phyloP scores from a whole-genome alignment of 2,888 invertebrate genomes.

The Eurois occulta region DNA sequence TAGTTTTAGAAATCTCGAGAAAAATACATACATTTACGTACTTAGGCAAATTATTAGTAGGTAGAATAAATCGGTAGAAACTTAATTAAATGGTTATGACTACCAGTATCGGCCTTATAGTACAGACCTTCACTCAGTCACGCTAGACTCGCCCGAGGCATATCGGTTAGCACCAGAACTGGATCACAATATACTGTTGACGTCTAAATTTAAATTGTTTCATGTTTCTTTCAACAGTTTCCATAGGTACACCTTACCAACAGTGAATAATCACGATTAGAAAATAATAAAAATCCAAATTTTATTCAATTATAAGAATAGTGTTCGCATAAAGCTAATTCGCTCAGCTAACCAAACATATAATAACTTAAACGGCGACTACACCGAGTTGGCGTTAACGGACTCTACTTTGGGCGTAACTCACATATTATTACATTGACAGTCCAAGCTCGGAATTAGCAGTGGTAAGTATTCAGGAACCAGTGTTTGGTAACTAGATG shows the following conservation, averaged over 20 bases:
- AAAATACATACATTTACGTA: not conserved
- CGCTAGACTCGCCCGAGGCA: conserved; percentile 22
- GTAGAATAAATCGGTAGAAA: not conserved
- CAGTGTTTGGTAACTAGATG: not conserved
- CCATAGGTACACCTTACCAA: not conserved
- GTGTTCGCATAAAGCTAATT: not conserved
- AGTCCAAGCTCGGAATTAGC: not conserved
- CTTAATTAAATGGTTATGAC: not conserved
- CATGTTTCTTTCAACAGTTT: conserved; percentile 13
- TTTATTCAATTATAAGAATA: not conserved
- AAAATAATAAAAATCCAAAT: not conserved
- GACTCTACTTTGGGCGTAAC: not conserved
- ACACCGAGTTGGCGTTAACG: not conserved
- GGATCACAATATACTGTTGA: conserved; percentile 21
- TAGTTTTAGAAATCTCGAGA: not conserved
- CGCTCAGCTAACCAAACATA: not conserved
- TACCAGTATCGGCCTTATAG: not conserved
- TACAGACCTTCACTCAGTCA: conserved; percentile 33
- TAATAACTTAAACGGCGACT: not conserved
- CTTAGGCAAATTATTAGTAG: not conserved
- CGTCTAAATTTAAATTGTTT: conserved; percentile 1
- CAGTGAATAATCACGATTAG: not conserved
- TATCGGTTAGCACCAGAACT: conserved; percentile 10
- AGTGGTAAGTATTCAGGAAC: not conserved
- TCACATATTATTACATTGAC: not conserved